Conservation (phyloP, 2,888 invertebrate species). For the Shargacucullia verbasci region DNA sequence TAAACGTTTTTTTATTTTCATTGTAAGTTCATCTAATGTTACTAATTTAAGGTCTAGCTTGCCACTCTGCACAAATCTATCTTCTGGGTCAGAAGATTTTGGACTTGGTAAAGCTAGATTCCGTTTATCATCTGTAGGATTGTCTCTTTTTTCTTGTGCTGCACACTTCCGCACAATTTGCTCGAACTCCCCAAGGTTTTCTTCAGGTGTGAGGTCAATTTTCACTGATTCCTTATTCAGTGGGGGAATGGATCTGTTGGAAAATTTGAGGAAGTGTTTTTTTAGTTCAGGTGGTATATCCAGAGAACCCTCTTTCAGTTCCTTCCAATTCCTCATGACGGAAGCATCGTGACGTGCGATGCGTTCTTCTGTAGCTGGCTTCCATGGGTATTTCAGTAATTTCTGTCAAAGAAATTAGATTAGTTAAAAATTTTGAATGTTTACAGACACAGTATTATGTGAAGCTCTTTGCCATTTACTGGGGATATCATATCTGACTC, state of each 20-base stretch:
- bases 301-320: conserved; percentile 89
- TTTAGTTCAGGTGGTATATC: conserved; percentile 81
- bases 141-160: conserved; percentile 55
- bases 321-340: conserved; percentile 92
- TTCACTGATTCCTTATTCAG: conserved; percentile 75
- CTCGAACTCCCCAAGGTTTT: conserved; percentile 82
- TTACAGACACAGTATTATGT: too few relatives aligned
- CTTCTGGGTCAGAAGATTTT: conserved; percentile 11
- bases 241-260: conserved; percentile 87
- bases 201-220: conserved; percentile 69
- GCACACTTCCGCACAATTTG: conserved; percentile 84
- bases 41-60: conserved; percentile 64
- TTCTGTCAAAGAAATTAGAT: conserved; percentile 79
- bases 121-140: conserved; percentile 21
- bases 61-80: conserved; percentile 29
- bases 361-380: conserved; percentile 86
- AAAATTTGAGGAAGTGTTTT: conserved; percentile 91
- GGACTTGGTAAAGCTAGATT: conserved; percentile 24
- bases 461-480: too few relatives aligned
- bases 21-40: conserved; percentile 79
- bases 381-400: conserved; percentile 91
- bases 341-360: conserved; percentile 91
- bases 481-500: too few relatives aligned
- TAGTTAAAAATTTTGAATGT: neutral
- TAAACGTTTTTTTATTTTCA: conserved; percentile 73